A percentile compares a stretch with the other conserved stretches of the same genome.
Conservation (phyloP, 2,888 invertebrate genomes). For the Andrena flavipes region DNA sequence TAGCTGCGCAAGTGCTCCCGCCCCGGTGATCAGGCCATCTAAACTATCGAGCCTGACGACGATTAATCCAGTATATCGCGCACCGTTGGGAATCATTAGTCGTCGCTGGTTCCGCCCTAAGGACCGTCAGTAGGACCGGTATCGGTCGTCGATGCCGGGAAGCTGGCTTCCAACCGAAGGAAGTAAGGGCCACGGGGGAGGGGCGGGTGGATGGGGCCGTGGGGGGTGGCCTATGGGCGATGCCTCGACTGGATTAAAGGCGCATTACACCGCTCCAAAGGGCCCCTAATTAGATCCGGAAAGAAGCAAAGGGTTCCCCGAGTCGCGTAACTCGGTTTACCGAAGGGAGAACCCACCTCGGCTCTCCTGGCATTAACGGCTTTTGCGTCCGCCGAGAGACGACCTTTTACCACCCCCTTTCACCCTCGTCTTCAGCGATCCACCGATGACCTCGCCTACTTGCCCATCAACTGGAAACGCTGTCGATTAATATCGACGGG, state of each 20-base stretch:
- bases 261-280: constrained; percentile 81
- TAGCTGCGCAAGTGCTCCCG: constrained; percentile 56
- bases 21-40: constrained; percentile 67
- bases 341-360: constrained; percentile 75
- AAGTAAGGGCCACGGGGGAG: constrained; percentile 63
- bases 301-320: constrained; percentile 84
- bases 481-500: constrained; percentile 54
- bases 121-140: constrained; percentile 64
- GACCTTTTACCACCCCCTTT: constrained; percentile 74
- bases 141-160: constrained; percentile 74
- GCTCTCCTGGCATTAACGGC: constrained; percentile 77
- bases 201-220: constrained; percentile 16
- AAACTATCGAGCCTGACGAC: constrained; percentile 75
- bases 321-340: constrained; percentile 83
- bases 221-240: constrained; percentile 66
- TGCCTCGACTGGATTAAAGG: constrained; percentile 80
- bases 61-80: constrained; percentile 80
- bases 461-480: constrained; percentile 41
- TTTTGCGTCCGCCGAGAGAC: constrained; percentile 79
- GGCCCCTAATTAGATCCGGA: constrained; percentile 83
- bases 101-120: constrained; percentile 64
- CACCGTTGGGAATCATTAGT: constrained; percentile 81
- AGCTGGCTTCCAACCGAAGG: constrained; percentile 53
- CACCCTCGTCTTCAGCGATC: constrained; percentile 36
- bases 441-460: constrained; percentile 23